A percentile compares a stretch with the other conserved stretches of the same genome.
phyloP scores from a whole-genome alignment of 2,797 vertebrate genomes.

The Hyperoplus lanceolatus region DNA sequence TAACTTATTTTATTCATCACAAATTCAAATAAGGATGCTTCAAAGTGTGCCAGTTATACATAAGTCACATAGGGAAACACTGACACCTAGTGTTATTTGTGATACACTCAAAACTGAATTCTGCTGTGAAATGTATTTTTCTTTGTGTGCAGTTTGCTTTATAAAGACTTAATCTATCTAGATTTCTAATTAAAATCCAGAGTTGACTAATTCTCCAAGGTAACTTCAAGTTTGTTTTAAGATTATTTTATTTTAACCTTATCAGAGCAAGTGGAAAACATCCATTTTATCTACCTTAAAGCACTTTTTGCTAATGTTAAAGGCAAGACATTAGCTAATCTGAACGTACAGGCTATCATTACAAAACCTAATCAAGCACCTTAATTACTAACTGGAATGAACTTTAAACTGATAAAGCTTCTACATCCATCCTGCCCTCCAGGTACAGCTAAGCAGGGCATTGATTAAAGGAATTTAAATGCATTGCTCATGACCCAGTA shows the following conservation, averaged over 20 bases:
- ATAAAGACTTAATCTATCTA: neutral
- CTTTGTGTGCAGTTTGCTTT: neutral
- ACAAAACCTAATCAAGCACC: slow-evolving; percentile 11
- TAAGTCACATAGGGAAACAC: slow-evolving; percentile 54
- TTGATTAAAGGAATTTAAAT: neutral
- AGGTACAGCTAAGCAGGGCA: neutral
- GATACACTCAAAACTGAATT: slow-evolving; percentile 24
- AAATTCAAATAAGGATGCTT: too few relatives aligned
- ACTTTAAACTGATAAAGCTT: slow-evolving; percentile 21
- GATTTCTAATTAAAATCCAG: slow-evolving; percentile 5
- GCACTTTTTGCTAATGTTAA: slow-evolving; percentile 7
- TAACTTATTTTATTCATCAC: neutral
- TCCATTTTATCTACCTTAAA: neutral
- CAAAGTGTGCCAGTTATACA: too few relatives aligned
- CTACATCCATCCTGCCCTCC: neutral
- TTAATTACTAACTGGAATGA: neutral
- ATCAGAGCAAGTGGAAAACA: slow-evolving; percentile 9
- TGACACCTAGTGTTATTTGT: slow-evolving; percentile 68
- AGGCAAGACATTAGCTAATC: neutral
- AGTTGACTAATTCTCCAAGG: neutral
- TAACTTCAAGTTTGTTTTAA: neutral
- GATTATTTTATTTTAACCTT: slow-evolving; percentile 11
- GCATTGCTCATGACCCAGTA: neutral
- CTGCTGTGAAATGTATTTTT: neutral
- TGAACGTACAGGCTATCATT: slow-evolving; percentile 4